Conservation (phyloP, 2,113 vertebrate genomes). For the Orientallactaga bullata region DNA sequence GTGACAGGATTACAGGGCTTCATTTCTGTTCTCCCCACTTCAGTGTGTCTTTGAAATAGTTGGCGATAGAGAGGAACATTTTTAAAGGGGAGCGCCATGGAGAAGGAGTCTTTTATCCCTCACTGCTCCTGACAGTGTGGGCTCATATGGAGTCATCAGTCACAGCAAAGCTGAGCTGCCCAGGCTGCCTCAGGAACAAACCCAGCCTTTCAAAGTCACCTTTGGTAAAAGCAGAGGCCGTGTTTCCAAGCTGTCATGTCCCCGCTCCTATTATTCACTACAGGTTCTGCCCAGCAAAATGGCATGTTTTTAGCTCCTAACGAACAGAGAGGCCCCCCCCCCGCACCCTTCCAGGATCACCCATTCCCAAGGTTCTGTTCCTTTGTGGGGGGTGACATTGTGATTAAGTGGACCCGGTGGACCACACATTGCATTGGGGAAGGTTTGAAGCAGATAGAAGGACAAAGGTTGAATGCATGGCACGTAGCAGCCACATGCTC, state of each 20-base stretch:
- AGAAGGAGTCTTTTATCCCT: conserved; percentile 35
- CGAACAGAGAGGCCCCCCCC: neutral
- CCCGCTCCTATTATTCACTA: neutral
- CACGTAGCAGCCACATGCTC: fast-evolving
- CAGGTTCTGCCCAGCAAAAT: neutral
- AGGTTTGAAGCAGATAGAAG: neutral
- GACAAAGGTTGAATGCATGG: neutral
- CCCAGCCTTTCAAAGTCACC: conserved; percentile 65
- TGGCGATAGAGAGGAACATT: neutral
- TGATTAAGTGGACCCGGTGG: neutral
- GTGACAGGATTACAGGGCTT: neutral
- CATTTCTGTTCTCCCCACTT: neutral
- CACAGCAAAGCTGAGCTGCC: conserved; percentile 37
- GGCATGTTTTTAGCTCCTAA: neutral
- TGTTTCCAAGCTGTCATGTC: neutral
- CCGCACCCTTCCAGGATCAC: neutral
- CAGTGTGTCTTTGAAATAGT: neutral
- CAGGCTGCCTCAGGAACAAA: neutral
- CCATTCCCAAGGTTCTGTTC: neutral
- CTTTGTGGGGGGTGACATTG: neutral
- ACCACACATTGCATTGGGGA: neutral
- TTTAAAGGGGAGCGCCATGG: neutral
- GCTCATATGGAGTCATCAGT: neutral
- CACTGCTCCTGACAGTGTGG: neutral
- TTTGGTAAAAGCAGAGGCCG: neutral